Evolutionary conservation across 2,797 vertebrate genomes (phyloP).

Genomic region (Spinibarbus caldwelli): DNA sequence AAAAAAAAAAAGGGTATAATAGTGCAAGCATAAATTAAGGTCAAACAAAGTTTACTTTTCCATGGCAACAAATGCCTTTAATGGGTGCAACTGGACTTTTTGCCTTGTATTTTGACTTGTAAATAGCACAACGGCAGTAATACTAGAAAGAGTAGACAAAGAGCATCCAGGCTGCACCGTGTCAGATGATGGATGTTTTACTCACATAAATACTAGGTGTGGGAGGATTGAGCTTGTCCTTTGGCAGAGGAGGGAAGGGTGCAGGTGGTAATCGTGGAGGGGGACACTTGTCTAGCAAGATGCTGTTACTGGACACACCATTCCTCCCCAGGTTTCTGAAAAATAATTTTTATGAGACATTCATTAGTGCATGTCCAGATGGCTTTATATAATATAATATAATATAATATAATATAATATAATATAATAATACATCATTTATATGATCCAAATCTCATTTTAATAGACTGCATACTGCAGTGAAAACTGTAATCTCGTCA

Average conservation of each 20-base stretch:
- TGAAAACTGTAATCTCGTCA: neutral
- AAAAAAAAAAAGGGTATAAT: neutral
- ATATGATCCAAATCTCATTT: neutral
- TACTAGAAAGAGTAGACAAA: neutral
- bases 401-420: too few relatives aligned
- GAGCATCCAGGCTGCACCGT: neutral
- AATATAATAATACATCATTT: too few relatives aligned
- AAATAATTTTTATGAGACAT: neutral
- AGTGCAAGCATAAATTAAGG: neutral
- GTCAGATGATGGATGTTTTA: slow-evolving; percentile 55
- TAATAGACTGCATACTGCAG: neutral
- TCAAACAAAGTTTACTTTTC: slow-evolving; percentile 3
- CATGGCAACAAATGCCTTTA: slow-evolving; percentile 27
- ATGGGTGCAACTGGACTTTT: neutral
- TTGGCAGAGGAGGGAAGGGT: slow-evolving; percentile 93
- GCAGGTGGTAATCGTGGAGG: slow-evolving; percentile 89
- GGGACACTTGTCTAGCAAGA: slow-evolving; percentile 96
- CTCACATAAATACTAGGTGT: slow-evolving; percentile 99
- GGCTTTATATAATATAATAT: neutral
- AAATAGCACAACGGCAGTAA: neutral
- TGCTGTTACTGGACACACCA: slow-evolving; percentile 92
- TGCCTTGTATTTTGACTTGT: neutral
- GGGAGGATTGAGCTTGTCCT: slow-evolving; percentile 98
- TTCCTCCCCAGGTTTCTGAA: slow-evolving; percentile 95
- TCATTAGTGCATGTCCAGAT: neutral